phyloP scores from a whole-genome alignment of 2,797 vertebrate genomes.

The Cynopterus sphinx region DNA sequence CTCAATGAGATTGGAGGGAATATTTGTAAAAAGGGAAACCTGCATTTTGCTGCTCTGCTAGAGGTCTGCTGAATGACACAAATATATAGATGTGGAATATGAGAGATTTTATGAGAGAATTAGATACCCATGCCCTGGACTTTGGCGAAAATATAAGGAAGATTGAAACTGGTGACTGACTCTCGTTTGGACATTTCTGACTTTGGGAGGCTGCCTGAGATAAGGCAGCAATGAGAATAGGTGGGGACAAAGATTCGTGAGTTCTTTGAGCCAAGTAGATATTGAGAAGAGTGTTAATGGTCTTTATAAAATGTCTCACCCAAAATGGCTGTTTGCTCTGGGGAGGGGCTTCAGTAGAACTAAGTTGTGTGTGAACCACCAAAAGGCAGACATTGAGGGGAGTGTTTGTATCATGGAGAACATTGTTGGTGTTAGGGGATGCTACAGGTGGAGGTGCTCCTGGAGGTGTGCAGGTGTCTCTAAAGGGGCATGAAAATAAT shows the following conservation, averaged over 20 bases:
- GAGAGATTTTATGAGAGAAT: neutral
- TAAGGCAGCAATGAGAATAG: neutral
- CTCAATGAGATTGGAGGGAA: neutral
- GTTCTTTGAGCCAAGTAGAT: neutral
- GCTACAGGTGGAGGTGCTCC: neutral
- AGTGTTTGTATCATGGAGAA: neutral
- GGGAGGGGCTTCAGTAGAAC: neutral
- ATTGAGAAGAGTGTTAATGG: neutral
- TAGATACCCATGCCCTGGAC: neutral
- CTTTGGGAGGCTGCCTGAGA: neutral
- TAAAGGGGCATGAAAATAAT: neutral
- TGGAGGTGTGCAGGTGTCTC: neutral
- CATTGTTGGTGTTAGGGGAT: neutral
- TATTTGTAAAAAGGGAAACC: neutral
- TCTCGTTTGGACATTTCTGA: neutral
- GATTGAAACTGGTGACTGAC: neutral
- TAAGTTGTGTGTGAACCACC: neutral
- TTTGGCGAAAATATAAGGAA: neutral
- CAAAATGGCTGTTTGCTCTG: neutral
- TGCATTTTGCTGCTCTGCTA: neutral
- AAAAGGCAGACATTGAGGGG: neutral
- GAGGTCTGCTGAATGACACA: neutral
- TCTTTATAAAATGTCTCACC: neutral
- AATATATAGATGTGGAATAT: neutral
- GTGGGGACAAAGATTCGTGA: neutral